These are phyloP conservation scores for Venustoraphidia nigricollis DNA, from an alignment of 2,888 invertebrate genomes.

Conservation along the genomic window DNA sequence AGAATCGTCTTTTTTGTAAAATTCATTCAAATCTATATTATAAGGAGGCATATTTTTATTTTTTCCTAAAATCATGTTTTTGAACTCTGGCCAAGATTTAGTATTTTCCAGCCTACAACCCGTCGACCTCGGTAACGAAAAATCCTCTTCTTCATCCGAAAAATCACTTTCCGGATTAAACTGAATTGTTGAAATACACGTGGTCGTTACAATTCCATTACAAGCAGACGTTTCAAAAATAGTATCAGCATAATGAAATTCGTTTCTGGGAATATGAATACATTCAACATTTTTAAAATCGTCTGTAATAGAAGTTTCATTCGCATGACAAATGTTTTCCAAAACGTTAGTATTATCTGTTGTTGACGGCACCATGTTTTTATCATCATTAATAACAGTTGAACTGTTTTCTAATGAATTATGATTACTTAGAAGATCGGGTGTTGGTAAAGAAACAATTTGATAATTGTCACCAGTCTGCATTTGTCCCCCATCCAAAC, in stretches of 20 bases:
- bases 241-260: neutral
- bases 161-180: constrained; percentile 20
- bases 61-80: constrained; percentile 27
- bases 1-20: neutral
- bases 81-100: constrained; percentile 6
- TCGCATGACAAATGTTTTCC: constrained; percentile 1
- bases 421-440: constrained; percentile 43
- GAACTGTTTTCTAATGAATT: constrained; percentile 27
- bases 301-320: constrained; percentile 7
- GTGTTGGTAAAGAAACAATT: constrained; percentile 28
- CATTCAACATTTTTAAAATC: constrained; percentile 6
- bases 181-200: constrained; percentile 3
- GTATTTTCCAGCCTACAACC: constrained; percentile 16
- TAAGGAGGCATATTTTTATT: constrained; percentile 30
- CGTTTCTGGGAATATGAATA: constrained; percentile 1
- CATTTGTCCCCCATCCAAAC: constrained; percentile 22
- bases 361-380: neutral
- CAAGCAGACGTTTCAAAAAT: neutral
- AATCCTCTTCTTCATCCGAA: constrained; percentile 24
- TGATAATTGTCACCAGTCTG: constrained; percentile 4
- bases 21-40: constrained; percentile 19
- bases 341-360: neutral
- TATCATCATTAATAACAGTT: constrained; percentile 10
- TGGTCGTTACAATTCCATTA: no score
- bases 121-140: constrained; percentile 24